phyloP scores from a whole-genome alignment of 1,140 invertebrate species.

The Metopolophium dirhodum region DNA sequence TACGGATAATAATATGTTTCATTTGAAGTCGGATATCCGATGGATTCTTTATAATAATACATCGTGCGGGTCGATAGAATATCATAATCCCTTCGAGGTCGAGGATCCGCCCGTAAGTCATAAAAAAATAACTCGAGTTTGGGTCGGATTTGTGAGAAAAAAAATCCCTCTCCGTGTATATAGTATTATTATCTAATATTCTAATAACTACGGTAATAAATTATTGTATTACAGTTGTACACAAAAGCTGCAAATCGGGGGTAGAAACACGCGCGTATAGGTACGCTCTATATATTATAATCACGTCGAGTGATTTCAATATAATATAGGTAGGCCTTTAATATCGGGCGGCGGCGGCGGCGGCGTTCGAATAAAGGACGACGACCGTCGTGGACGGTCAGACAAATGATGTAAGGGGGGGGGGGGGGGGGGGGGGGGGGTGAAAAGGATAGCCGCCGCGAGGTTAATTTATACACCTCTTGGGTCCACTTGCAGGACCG shows the following conservation, averaged over 20 bases:
- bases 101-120: not conserved
- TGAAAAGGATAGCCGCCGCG: not conserved
- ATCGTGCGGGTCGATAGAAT: not conserved
- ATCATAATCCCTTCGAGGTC: not conserved
- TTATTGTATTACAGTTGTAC: not conserved
- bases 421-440: not conserved
- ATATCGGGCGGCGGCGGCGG: not conserved
- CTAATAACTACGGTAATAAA: too few relatives aligned
- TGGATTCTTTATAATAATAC: not conserved
- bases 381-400: not conserved
- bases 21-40: not conserved
- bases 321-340: not conserved
- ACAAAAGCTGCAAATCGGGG: not conserved
- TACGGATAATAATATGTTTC: not conserved
- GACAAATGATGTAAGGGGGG: not conserved
- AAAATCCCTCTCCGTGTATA: not conserved
- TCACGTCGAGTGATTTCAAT: not conserved
- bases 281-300: not conserved
- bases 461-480: slow-evolving; percentile 56
- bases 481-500: slow-evolving; percentile 51
- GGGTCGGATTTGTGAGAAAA: not conserved
- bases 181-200: too few relatives aligned
- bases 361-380: not conserved
- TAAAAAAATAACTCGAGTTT: not conserved
- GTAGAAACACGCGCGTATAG: not conserved